These are phyloP conservation scores for Hydrozoanthus gracilis DNA, from an alignment of 92 coral and sea anemone species.

Conservation along the genomic window DNA sequence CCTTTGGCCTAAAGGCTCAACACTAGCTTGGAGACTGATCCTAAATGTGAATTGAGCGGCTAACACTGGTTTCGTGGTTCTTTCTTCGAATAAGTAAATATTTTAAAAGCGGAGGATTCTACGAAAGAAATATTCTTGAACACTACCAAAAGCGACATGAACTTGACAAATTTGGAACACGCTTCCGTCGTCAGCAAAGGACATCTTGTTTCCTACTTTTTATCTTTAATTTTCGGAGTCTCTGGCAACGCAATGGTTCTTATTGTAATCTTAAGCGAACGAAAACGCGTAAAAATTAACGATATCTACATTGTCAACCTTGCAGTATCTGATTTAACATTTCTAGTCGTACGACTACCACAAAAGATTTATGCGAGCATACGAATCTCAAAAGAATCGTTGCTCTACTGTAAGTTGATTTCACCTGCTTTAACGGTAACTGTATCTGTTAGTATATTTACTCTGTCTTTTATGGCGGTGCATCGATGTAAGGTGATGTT, in stretches of 20 bases:
- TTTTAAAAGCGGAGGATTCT: background rate
- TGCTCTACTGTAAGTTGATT: slow-evolving; percentile 65
- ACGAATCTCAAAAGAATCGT: slow-evolving; percentile 26
- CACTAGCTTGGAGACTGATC: no score
- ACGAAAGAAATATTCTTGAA: background rate
- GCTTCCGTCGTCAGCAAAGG: slow-evolving; percentile 4
- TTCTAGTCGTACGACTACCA: slow-evolving; percentile 51
- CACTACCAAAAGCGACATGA: slow-evolving; percentile 3
- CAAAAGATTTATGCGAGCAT: slow-evolving; percentile 45
- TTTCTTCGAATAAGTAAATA: slow-evolving; percentile 1
- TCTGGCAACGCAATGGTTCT: slow-evolving; percentile 60
- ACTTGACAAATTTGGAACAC: background rate
- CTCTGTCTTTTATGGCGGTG: slow-evolving; percentile 69
- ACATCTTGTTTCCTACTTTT: slow-evolving; percentile 39
- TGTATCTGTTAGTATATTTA: slow-evolving; percentile 65
- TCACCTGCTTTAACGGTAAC: slow-evolving; percentile 63
- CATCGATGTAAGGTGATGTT: slow-evolving; percentile 72
- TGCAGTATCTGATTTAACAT: slow-evolving; percentile 55
- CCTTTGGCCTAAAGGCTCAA: no score
- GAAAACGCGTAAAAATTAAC: slow-evolving; percentile 42
- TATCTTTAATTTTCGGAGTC: slow-evolving; percentile 54
- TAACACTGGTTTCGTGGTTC: background rate
- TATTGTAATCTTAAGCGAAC: slow-evolving; percentile 43
- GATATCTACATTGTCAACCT: slow-evolving; percentile 57
- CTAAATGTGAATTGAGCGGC: no score